Base-by-base conservation (phyloP, 2,888 invertebrate genomes). In the Camptogramma bilineatum region DNA sequence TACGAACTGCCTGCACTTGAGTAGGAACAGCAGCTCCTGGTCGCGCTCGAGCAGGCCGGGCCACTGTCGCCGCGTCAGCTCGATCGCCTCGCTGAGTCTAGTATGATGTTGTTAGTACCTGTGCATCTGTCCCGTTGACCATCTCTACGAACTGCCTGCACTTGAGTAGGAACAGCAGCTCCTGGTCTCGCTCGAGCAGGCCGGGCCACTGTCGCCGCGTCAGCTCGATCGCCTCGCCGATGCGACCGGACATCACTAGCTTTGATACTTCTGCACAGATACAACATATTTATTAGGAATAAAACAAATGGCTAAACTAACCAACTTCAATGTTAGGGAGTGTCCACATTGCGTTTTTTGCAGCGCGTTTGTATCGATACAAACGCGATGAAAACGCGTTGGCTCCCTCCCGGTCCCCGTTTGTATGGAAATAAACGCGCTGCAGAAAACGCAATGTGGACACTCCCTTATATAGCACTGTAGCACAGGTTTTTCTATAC, bases 81-180 rank as follows among this genome's bases (percentile, higher is more conserved):
- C 5, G 10, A 39, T 10, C 7, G 8, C 13, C 8, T 39, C 5
- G 7, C 21, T 21, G 21, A 2, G 4, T 2, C 21, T 21, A 9
- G 31, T 31, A 8, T 28, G 10, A 31, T 8, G 3, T 31, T 21
- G 4, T 7, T 2, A n/a, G 16, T 50, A 84, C 93, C 89, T 92
- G 97, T 51, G 96, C 94, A 89, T 98, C 98, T 60, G 97, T 96
- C 64, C 98, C 98, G 88, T 97, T 97, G 73, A 99, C 98, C 98
- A 99, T 99, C 93, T 99, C 99, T 44, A 99, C 97, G 93, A 99
- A 99, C 94, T 99, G 99, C 69, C 99, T 96, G 85, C 99, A 99
- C 92, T 99, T 99, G 81, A 99, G 95, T 94, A 97, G 96, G 93
- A 99, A 99, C 86, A 98, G 94, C 78, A 99, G 95, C 90, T 98